Percentiles rank a stretch among this genome's conserved stretches.
phyloP scores from a whole-genome alignment of 1,140 invertebrate genomes.

The Cydia amplana region DNA sequence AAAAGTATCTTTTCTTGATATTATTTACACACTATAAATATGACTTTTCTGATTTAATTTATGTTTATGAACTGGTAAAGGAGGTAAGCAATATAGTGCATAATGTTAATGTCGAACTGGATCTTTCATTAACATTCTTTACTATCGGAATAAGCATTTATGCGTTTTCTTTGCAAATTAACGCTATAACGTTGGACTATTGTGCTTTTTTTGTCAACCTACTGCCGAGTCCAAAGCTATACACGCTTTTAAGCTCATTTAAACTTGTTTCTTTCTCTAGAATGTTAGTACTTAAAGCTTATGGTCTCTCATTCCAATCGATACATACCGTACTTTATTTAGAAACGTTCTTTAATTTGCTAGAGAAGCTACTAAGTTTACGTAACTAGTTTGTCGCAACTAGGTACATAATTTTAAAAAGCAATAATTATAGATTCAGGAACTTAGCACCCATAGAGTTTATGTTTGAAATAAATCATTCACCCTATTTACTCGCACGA shows the following conservation, averaged over 20 bases:
- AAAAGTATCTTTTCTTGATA: neutral
- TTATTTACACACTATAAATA: neutral
- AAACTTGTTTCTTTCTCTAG: neutral
- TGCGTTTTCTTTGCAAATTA: constrained; percentile 18
- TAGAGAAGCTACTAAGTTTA: neutral
- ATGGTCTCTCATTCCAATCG: neutral
- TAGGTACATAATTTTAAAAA: neutral
- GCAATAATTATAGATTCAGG: neutral
- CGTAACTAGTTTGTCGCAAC: too few species aligned
- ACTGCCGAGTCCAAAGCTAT: constrained; percentile 5
- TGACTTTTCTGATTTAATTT: neutral
- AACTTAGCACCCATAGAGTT: neutral
- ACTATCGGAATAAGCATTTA: constrained; percentile 20
- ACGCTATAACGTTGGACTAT: constrained; percentile 1
- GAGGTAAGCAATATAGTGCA: constrained; percentile 15
- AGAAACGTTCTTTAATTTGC: neutral
- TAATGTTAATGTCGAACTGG: constrained; percentile 16
- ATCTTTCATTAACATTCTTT: constrained; percentile 30
- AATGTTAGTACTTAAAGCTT: constrained; percentile 4
- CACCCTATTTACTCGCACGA: too few species aligned
- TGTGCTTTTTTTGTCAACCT: constrained; percentile 16
- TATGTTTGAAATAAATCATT: neutral
- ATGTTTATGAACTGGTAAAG: constrained; percentile 1
- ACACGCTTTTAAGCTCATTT: constrained; percentile 13
- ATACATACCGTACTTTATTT: neutral